A percentile compares a stretch with the other conserved stretches of the same genome.
phyloP scores from a whole-genome alignment of 2,888 invertebrate genomes.

The Onthophagus sagittarius region DNA sequence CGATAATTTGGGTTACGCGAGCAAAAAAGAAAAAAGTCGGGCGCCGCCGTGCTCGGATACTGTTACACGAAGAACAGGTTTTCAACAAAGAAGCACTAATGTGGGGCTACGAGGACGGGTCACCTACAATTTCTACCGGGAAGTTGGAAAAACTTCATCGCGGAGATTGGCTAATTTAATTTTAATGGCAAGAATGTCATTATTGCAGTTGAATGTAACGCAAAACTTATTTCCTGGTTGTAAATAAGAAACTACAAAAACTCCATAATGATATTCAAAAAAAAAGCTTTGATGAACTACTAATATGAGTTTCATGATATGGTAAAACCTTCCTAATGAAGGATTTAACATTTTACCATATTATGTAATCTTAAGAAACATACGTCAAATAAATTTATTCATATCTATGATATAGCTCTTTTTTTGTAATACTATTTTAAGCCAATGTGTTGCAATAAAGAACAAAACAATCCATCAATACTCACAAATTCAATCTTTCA shows the following conservation, averaged over 20 bases:
- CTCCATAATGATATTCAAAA: too few species aligned
- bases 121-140: not conserved
- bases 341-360: too few species aligned
- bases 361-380: too few species aligned
- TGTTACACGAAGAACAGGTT: not conserved
- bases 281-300: too few species aligned
- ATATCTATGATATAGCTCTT: too few species aligned
- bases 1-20: not conserved
- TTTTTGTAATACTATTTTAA: too few species aligned
- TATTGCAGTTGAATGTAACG: not conserved
- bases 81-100: not conserved
- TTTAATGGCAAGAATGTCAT: not conserved
- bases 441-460: not conserved
- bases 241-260: not conserved
- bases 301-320: too few species aligned
- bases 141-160: not conserved
- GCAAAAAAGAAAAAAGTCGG: not conserved
- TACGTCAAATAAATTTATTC: too few species aligned
- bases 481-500: not conserved
- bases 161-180: not conserved
- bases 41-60: not conserved
- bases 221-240: not conserved
- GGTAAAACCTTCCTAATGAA: too few species aligned
- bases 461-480: not conserved
- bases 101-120: not conserved